Percentiles rank a stretch among this genome's conserved stretches.
Conservation (phyloP, 2,797 vertebrate species). For the Dendrocincla fuliginosa region DNA sequence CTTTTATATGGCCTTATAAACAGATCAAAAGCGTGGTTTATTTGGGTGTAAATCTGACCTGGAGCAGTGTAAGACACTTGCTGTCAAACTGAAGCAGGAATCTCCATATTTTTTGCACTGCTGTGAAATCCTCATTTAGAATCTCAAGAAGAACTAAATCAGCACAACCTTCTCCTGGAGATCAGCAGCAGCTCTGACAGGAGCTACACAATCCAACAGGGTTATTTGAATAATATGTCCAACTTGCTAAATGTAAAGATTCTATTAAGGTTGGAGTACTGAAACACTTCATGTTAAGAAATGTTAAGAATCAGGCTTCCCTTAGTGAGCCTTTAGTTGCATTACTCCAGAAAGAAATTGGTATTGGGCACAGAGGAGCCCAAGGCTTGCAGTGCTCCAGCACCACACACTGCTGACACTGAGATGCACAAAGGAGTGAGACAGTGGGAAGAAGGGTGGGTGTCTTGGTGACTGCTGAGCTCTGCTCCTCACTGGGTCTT, state of each 20-base stretch:
- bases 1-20: not conserved
- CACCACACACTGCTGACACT: rapidly evolving
- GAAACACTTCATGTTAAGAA: not conserved
- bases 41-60: not conserved
- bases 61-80: not conserved
- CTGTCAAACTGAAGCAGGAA: not conserved
- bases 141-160: not conserved
- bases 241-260: not conserved
- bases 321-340: not conserved
- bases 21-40: not conserved
- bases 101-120: not conserved
- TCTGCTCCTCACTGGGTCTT: not conserved
- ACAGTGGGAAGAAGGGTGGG: not conserved
- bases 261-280: not conserved
- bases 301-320: not conserved
- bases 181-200: not conserved
- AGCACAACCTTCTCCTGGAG: not conserved
- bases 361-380: not conserved
- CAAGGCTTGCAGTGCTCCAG: not conserved
- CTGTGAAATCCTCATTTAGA: not conserved
- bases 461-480: not conserved
- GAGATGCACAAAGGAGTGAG: not conserved
- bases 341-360: not conserved
- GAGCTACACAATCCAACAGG: not conserved
- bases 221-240: not conserved